Evolutionary conservation across 1,140 invertebrate species (phyloP).

Genomic region (Drosophila elegans): DNA sequence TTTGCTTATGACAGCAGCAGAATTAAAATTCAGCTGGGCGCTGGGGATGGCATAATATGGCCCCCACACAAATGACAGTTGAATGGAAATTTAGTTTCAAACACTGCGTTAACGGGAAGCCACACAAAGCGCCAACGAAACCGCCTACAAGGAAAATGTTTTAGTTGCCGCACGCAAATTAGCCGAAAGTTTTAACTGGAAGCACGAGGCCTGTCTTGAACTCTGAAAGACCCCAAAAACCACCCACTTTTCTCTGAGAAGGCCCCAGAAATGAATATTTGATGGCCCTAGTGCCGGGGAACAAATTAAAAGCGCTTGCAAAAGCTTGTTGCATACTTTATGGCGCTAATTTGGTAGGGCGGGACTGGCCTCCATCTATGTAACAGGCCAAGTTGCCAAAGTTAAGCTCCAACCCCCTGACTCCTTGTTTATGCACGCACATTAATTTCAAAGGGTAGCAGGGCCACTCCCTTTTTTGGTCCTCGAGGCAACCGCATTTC

Average conservation of each 20-base stretch:
- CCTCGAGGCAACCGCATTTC: slow-evolving; percentile 55
- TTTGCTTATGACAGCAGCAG: slow-evolving; percentile 55
- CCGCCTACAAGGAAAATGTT: slow-evolving; percentile 67
- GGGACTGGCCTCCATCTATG: slow-evolving; percentile 18
- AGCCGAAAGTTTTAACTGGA: slow-evolving; percentile 64
- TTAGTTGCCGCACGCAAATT: slow-evolving; percentile 76
- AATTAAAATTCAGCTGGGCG: slow-evolving; percentile 57
- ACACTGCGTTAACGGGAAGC: slow-evolving; percentile 41
- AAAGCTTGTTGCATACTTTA: slow-evolving; percentile 82
- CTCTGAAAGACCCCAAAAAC: slow-evolving; percentile 38
- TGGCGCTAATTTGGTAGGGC: slow-evolving; percentile 67
- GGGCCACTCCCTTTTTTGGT: slow-evolving; percentile 3
- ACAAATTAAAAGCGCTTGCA: slow-evolving; percentile 71
- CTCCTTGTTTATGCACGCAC: slow-evolving; percentile 76
- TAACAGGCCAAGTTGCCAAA: slow-evolving; percentile 52
- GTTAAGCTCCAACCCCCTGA: slow-evolving; percentile 38
- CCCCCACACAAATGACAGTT: slow-evolving; percentile 71
- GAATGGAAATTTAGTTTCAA: slow-evolving; percentile 70
- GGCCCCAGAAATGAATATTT: slow-evolving; percentile 73
- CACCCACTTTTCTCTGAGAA: neutral
- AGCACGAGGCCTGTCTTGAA: slow-evolving; percentile 27
- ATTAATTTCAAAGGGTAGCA: slow-evolving; percentile 68
- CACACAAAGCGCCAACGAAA: slow-evolving; percentile 23
- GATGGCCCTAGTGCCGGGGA: slow-evolving; percentile 60
- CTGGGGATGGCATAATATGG: slow-evolving; percentile 22